Evolutionary conservation across 2,797 vertebrate genomes (phyloP), one percentile per base, ranked within the genome.

Genomic region (Chanos chanos): DNA sequence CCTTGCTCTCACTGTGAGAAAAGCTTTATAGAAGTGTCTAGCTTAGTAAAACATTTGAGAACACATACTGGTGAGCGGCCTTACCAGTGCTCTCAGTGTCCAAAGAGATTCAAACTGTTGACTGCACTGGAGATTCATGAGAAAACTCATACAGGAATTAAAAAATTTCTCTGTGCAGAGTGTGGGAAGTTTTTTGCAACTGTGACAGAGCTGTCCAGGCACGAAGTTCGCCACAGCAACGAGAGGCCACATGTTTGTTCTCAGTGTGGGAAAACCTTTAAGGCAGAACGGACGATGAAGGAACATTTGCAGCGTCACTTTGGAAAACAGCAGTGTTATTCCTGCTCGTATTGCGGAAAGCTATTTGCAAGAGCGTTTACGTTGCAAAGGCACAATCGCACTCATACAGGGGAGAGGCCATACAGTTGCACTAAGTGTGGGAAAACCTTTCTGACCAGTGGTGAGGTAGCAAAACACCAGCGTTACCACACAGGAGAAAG

Each of bases 401-500:
- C 68, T 19, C 75, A 77, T 31, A 70, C 73, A 0, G 70, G 75
- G 18, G 72, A 77, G 39, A 59, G 75, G 31, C 72, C 67, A 0
- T 68, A 65, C 43, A 34, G 47, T n/a, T 79, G 72, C 64, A 30
- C 51, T 2, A 58, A 73, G 55, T 78, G 73, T 12, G 34, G 10
- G 13, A 78, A 78, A 31, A 71, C 51, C 4, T 75, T 78, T 43
- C 45, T 75, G 27, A 73, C 67, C 22, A 39, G 36, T 3, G 53
- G 64, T 1, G 73, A 76, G 25, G 64, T 78, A 21, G 9, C 41
- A 6, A 62, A 71, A 30, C 76, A 78, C 48, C 62, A 71, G 53
- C 58, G 64, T 3, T 71, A 66, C 56, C 76, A 78, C 64, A 70
- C 73, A 0, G 76, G 71, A 27, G 76, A 76, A 21, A 55, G 68